A percentile compares a stretch with the other conserved stretches of the same genome.
These are phyloP conservation scores for Drosophila sturtevanti DNA, from an alignment of 1,140 invertebrate species.

Conservation along the genomic window DNA sequence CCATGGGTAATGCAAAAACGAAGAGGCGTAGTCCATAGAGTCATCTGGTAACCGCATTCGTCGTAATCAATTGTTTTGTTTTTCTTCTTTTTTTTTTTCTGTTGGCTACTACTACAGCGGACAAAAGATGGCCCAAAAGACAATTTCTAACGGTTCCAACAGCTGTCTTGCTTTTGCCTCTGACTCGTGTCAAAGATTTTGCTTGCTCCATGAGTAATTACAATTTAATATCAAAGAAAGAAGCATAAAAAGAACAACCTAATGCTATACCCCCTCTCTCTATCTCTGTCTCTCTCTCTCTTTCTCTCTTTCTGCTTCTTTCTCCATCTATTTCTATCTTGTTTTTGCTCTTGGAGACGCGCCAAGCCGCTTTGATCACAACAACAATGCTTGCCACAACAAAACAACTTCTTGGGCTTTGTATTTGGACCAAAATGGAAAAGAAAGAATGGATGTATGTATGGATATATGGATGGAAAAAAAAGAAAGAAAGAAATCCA, in stretches of 20 bases:
- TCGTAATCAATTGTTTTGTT: slow-evolving; percentile 75
- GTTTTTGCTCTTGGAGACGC: slow-evolving; percentile 54
- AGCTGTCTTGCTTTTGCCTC: slow-evolving; percentile 38
- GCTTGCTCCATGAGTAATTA: slow-evolving; percentile 63
- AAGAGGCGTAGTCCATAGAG: slow-evolving; percentile 18
- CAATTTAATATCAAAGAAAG: slow-evolving; percentile 59
- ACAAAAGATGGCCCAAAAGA: slow-evolving; percentile 28
- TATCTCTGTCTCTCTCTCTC: too few species aligned
- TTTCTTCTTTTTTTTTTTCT: too few species aligned
- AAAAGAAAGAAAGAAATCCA: slow-evolving; percentile 73
- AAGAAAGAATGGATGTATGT: too few species aligned
- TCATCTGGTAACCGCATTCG: slow-evolving; percentile 75
- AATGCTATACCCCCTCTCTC: slow-evolving; percentile 21
- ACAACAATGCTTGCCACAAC: slow-evolving; percentile 80
- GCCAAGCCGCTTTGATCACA: slow-evolving; percentile 79
- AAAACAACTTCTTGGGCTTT: slow-evolving; percentile 80
- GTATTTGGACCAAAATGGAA: slow-evolving; percentile 48
- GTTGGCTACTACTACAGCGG: slow-evolving; percentile 43
- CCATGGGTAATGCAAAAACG: slow-evolving; percentile 54
- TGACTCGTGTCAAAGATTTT: slow-evolving; percentile 29
- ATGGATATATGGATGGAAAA: too few species aligned
- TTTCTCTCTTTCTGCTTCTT: not conserved
- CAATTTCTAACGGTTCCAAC: slow-evolving; percentile 60
- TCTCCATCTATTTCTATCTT: slow-evolving; percentile 9
- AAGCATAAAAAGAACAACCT: slow-evolving; percentile 58